phyloP scores from a whole-genome alignment of 2,113 vertebrate species.

The Nyctibius bracteatus region DNA sequence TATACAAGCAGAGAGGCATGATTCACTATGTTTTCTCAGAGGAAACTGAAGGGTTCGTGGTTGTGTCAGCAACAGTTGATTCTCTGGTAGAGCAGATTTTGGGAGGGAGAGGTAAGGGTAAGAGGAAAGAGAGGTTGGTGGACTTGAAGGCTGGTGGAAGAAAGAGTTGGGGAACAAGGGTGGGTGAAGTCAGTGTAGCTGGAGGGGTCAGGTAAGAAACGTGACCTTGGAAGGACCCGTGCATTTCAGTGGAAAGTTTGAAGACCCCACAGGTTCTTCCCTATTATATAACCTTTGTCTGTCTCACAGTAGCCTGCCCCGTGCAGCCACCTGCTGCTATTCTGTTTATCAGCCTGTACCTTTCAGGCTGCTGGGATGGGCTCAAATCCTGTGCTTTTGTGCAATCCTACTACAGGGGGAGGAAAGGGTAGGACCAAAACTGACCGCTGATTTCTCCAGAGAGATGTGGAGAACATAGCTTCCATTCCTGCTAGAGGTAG shows the following conservation, averaged over 20 bases:
- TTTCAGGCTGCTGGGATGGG: neutral
- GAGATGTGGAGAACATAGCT: neutral
- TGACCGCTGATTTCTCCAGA: neutral
- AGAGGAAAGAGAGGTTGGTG: neutral
- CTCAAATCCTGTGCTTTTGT: neutral
- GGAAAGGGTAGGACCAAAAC: neutral
- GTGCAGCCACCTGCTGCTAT: neutral
- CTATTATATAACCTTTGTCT: neutral
- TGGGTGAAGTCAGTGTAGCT: neutral
- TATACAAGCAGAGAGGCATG: neutral
- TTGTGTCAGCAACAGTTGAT: neutral
- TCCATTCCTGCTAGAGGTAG: neutral
- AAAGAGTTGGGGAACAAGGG: neutral
- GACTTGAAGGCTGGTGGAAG: neutral
- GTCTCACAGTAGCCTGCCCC: neutral
- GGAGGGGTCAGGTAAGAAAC: neutral
- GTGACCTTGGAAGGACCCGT: neutral
- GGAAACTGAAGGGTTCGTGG: neutral
- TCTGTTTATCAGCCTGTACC: neutral
- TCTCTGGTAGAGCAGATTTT: neutral
- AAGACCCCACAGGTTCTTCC: neutral
- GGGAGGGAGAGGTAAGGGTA: neutral
- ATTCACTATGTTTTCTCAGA: neutral
- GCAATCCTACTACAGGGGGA: neutral
- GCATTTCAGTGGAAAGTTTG: neutral